phyloP scores from a whole-genome alignment of 2,797 vertebrate species.

The Selene dorsalis region DNA sequence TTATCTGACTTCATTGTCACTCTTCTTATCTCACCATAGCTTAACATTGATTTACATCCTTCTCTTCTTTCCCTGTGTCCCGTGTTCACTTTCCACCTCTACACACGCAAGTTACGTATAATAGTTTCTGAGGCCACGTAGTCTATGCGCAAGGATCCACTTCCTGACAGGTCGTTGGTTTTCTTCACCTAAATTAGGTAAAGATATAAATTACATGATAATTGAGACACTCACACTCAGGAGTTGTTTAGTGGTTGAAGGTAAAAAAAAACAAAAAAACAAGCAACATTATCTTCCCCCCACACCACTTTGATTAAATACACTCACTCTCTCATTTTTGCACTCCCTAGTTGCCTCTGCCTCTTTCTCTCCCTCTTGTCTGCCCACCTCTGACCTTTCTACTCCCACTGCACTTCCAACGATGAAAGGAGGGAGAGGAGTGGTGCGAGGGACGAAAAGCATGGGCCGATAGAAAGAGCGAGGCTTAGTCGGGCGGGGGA shows the following conservation, averaged over 20 bases:
- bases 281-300: constrained; percentile 52
- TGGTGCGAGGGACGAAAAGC: constrained; percentile 58
- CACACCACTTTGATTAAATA: constrained; percentile 76
- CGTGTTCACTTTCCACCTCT: constrained; percentile 7
- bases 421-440: constrained; percentile 74
- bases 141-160: neutral
- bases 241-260: constrained; percentile 19
- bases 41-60: neutral
- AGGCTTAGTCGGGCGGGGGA: constrained; percentile 41
- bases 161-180: constrained; percentile 7
- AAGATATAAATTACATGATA: constrained; percentile 21
- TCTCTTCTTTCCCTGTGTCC: constrained; percentile 1
- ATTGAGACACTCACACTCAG: constrained; percentile 23
- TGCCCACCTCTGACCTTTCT: constrained; percentile 79
- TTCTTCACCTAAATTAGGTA: constrained; percentile 20
- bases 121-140: neutral
- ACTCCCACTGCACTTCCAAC: constrained; percentile 77
- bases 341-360: constrained; percentile 69
- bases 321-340: constrained; percentile 75
- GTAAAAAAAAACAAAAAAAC: constrained; percentile 31
- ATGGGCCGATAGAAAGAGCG: constrained; percentile 45
- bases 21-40: neutral
- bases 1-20: neutral
- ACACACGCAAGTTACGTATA: constrained; percentile 1
- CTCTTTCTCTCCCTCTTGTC: constrained; percentile 67